These are phyloP conservation scores for Piscicola geometra DNA, from an alignment of 2,888 invertebrate genomes.

Conservation along the genomic window DNA sequence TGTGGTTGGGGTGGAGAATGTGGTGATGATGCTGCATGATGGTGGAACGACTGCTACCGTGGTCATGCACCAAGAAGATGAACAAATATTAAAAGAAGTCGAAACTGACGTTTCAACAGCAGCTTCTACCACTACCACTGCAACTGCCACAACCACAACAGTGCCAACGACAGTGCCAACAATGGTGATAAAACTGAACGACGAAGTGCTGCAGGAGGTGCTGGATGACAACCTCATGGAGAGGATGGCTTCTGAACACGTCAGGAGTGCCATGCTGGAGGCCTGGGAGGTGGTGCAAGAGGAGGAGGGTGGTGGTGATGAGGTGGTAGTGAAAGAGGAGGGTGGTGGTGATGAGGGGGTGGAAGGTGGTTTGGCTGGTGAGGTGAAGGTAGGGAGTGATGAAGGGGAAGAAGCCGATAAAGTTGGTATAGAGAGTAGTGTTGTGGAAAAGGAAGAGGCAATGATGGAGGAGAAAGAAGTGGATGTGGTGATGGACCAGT, in stretches of 20 bases:
- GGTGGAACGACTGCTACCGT: no score
- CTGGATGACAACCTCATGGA: conserved; percentile 5
- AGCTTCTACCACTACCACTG: no score
- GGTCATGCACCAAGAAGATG: no score
- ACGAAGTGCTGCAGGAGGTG: neutral
- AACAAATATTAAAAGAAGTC: no score
- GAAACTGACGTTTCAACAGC: no score
- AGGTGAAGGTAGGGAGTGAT: neutral
- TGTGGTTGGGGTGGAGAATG: no score
- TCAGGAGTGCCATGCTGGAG: neutral
- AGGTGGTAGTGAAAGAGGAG: no score
- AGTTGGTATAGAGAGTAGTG: neutral
- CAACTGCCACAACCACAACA: no score
- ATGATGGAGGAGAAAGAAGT: neutral
- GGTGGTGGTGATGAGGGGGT: neutral
- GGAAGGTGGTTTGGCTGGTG: neutral
- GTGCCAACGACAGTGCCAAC: no score
- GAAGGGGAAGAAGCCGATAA: no score
- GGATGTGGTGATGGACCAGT: neutral
- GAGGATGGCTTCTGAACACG: neutral
- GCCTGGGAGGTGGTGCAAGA: neutral
- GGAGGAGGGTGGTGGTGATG: neutral
- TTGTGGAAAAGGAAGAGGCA: neutral
- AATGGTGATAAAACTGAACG: conserved; percentile 1
- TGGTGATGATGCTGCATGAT: no score